Evolutionary conservation across 2,797 vertebrate genomes (phyloP).

Genomic region (Chelidonichthys spinosus): DNA sequence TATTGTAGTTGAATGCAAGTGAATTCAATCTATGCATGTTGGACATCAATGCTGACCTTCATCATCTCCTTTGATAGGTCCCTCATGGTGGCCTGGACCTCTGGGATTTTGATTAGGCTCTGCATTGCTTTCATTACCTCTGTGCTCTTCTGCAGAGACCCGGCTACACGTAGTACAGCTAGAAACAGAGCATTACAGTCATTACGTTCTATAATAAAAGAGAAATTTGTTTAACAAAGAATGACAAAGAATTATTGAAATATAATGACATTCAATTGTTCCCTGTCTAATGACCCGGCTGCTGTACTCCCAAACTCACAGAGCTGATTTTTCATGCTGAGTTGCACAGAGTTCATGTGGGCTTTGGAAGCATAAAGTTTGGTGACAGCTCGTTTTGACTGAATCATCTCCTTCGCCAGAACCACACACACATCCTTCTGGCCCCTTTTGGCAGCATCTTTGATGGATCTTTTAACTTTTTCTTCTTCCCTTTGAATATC

Average conservation of each 20-base stretch:
- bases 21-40: slow-evolving; percentile 3
- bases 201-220: neutral
- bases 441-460: slow-evolving; percentile 96
- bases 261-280: neutral
- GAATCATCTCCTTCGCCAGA: slow-evolving; percentile 95
- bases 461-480: slow-evolving; percentile 96
- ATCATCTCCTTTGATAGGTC: slow-evolving; percentile 99
- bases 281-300: neutral
- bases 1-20: neutral
- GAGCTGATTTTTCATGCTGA: slow-evolving; percentile 98
- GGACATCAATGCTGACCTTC: slow-evolving; percentile 87
- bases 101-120: slow-evolving; percentile 93
- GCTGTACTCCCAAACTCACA: slow-evolving; percentile 82
- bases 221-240: neutral
- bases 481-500: slow-evolving; percentile 98
- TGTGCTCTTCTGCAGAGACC: slow-evolving; percentile 95
- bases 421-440: slow-evolving; percentile 94
- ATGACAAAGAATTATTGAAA: neutral
- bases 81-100: slow-evolving; percentile 97
- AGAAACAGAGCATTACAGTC: slow-evolving; percentile 17
- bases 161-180: slow-evolving; percentile 93
- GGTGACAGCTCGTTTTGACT: slow-evolving; percentile 90
- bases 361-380: slow-evolving; percentile 97
- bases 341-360: slow-evolving; percentile 97
- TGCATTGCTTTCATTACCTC: slow-evolving; percentile 99